Evolutionary conservation across 1,140 invertebrate species (phyloP).

Genomic region (Dreissena rostriformis): DNA sequence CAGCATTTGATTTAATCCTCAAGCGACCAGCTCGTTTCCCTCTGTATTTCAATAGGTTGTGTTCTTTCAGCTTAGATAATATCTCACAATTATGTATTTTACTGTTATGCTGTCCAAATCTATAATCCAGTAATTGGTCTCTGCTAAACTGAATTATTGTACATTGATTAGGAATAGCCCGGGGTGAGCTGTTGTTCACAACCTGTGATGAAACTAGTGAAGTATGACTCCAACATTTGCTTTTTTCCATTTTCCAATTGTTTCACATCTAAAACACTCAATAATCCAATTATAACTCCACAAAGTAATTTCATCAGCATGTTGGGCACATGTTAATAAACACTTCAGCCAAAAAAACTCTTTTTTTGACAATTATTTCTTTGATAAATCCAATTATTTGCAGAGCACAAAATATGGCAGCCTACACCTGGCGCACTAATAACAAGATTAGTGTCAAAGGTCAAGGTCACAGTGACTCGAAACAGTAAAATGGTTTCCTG

Average conservation of each 20-base stretch:
- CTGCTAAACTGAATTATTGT: slow-evolving; percentile 1
- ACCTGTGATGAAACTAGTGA: neutral
- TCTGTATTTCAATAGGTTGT: slow-evolving; percentile 2
- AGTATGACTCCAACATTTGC: neutral
- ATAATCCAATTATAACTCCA: slow-evolving; percentile 12
- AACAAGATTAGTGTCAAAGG: no score
- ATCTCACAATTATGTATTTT: neutral
- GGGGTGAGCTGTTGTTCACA: neutral
- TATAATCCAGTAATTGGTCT: slow-evolving; percentile 12
- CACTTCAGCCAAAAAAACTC: neutral
- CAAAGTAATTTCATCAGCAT: neutral
- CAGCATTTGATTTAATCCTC: slow-evolving; percentile 7
- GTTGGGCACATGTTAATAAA: slow-evolving; percentile 4
- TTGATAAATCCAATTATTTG: neutral
- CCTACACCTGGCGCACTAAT: slow-evolving; percentile 27
- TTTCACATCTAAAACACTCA: slow-evolving; percentile 1
- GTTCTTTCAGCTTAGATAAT: neutral
- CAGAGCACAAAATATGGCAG: slow-evolving; percentile 14
- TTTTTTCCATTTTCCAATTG: neutral
- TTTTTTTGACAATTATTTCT: neutral
- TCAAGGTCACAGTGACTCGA: no score
- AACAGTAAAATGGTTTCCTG: no score
- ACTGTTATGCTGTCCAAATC: neutral
- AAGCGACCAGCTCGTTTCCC: slow-evolving; percentile 16
- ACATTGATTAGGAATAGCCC: neutral